Percentiles rank a stretch among this genome's conserved stretches.
These are phyloP conservation scores for Carassius carassius DNA, from an alignment of 2,113 vertebrate genomes.

Conservation along the genomic window DNA sequence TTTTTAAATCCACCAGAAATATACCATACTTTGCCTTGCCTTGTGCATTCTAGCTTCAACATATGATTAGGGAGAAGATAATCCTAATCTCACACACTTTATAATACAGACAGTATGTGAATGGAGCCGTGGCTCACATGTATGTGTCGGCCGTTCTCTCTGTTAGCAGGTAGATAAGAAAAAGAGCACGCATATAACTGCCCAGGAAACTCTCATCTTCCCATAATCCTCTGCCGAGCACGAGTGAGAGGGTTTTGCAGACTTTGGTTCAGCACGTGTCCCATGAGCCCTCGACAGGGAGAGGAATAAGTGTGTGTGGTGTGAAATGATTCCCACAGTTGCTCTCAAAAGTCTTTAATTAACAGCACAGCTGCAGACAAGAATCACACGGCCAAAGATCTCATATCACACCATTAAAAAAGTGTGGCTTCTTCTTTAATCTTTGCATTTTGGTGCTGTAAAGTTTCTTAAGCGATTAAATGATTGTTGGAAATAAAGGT, in stretches of 20 bases:
- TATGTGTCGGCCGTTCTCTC: too few relatives aligned
- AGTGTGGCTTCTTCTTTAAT: not conserved
- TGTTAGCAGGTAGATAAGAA: constrained; percentile 18
- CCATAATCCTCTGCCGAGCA: constrained; percentile 11
- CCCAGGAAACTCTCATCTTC: not conserved
- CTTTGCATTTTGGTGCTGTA: not conserved
- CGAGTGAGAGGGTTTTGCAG: not conserved
- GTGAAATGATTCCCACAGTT: constrained; percentile 1
- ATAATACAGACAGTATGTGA: not conserved
- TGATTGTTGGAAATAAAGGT: not conserved
- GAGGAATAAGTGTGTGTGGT: not conserved
- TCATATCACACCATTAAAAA: constrained; percentile 3
- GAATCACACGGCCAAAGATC: constrained; percentile 15
- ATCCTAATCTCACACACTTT: not conserved
- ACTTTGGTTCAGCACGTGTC: not conserved
- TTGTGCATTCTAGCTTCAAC: not conserved
- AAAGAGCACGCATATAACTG: not conserved
- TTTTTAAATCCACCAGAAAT: not conserved
- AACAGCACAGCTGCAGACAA: constrained; percentile 45
- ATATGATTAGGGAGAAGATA: not conserved
- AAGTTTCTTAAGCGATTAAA: not conserved
- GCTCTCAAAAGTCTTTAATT: constrained; percentile 33
- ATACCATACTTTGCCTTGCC: not conserved
- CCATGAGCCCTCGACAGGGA: not conserved
- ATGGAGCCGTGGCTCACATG: not conserved